Base-by-base conservation (phyloP, 2,888 invertebrate species). In the Neuroscelio doddi region DNA sequence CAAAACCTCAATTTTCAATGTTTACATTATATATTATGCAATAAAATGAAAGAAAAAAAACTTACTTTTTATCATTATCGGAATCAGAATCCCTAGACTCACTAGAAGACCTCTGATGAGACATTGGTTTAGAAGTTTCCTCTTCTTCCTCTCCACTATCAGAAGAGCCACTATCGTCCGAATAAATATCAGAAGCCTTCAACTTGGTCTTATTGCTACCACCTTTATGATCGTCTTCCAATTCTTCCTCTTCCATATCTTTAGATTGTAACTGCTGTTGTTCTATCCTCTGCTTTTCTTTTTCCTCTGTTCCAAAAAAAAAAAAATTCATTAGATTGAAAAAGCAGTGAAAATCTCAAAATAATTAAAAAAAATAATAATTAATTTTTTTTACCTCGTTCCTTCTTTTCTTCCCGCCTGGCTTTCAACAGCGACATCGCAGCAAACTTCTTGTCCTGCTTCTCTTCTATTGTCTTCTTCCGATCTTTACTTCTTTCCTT, bases 161-260 rank as follows among this genome's bases (percentile, higher is more conserved):
- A 1, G 86, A 87, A 44, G 87, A 86, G 0, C 91, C 91, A 4
- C 92, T 91, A 74, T 95, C 94, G 74, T 95, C 95, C 0, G 97
- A 97, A 84, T 97, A 98, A 57, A 98, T 95, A 80, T 97, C 97
- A 0, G 96, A 96, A 0, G 97, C 95, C 80, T 97, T 97, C 26
- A 95, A 86, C 78, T 96, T 96, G 7, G 82, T 84, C 58, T 83
- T 83, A 12, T 77, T 82, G 5, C 74, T 74, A 8, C 78, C 74
- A 9, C 78, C 77, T 47, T 83, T 80, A 36, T 84, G 82, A 56
- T 83, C 85, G 38, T 84, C 83, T 8, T 83, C 82, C 38, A 81
- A 75, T 42, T 82, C 81, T 46, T 85, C 83, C 30, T 84, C 85
- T 53, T 86, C 86, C 32, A 81, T 82, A 53, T 84, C 84, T 66